Base-by-base conservation (phyloP, 2,888 invertebrate genomes). In the Drosophila phalerata region DNA sequence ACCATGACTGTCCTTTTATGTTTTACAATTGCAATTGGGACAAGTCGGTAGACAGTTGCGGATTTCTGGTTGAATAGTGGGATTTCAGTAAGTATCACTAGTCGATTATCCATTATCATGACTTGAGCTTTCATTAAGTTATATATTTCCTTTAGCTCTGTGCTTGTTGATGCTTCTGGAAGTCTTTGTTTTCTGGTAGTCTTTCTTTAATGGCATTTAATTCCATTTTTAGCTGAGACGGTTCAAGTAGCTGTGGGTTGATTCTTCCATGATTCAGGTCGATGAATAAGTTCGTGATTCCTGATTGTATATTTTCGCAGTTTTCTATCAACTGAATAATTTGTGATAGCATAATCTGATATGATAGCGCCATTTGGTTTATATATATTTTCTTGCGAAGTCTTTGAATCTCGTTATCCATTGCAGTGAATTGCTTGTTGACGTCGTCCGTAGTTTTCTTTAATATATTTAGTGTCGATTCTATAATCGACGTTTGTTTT, bases 341-440 rank as follows among this genome's bases (percentile, higher is more conserved):
- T 8, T 37, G 37, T 0, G 37, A 37, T n/a, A n/a, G 4, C 37
- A 37, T 37, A 2, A n/a, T 37, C n/a, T 37, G 34, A 13, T 37
- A 37, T 5, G 34, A 37, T 6, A n/a, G 13, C 5, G 34, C 5
- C 5, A 37, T 37, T 37, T 37, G 37, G n/a, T 37, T n/a, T 2
- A 37, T n/a, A n/a, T 37, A 37, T 37, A 37, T 37, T n/a, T n/a
- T 37, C 6, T 37, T 37, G n/a, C 37, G n/a, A 37, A 37, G 37
- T 37, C 37, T 37, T 37, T n/a, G 13, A 1, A 37, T n/a, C 5
- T 37, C 37, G 2, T n/a, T n/a, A 5, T 37, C 37, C 37, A 37
- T 37, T 37, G 37, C 37, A 6, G n/a, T n/a, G n/a, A 37, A 37
- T n/a, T 37, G 37, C 2, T 37, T n/a, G 37, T 37, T 37, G 6